A percentile compares a stretch with the other conserved stretches of the same genome.
Conservation (phyloP, 92 coral and sea anemone genomes). For the Phymanthus crucifer region DNA sequence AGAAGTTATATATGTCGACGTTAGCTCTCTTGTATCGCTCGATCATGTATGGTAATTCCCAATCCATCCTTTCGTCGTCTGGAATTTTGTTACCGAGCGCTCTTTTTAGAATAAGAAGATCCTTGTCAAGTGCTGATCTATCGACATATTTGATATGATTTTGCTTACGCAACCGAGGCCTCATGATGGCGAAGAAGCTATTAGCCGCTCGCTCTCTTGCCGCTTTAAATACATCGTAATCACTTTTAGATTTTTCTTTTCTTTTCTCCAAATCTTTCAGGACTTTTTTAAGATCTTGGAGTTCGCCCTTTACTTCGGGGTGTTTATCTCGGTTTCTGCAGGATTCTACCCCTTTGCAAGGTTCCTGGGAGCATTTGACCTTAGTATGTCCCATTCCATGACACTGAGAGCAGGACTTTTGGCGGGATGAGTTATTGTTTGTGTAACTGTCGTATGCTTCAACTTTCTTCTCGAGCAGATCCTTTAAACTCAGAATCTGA, state of each 20-base stretch:
- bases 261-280: slow-evolving; percentile 46
- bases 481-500: slow-evolving; percentile 19
- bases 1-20: neutral
- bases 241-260: slow-evolving; percentile 34
- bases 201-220: slow-evolving; percentile 26
- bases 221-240: slow-evolving; percentile 33
- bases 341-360: slow-evolving; percentile 26
- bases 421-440: slow-evolving; percentile 8
- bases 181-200: slow-evolving; percentile 32
- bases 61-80: slow-evolving; percentile 18
- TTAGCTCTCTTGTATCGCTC: slow-evolving; percentile 27
- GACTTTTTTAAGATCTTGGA: slow-evolving; percentile 13
- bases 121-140: slow-evolving; percentile 28
- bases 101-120: slow-evolving; percentile 21
- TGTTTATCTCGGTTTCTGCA: slow-evolving; percentile 32
- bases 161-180: slow-evolving; percentile 29
- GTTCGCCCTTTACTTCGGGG: slow-evolving; percentile 35
- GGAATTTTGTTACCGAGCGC: slow-evolving; percentile 38
- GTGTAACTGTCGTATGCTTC: slow-evolving; percentile 12
- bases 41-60: slow-evolving; percentile 29
- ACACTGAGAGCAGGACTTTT: slow-evolving; percentile 36
- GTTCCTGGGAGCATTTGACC: slow-evolving; percentile 13
- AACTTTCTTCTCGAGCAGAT: slow-evolving; percentile 19
- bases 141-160: slow-evolving; percentile 28
- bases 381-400: slow-evolving; percentile 31